Conservation (phyloP, 2,888 invertebrate species). For the Dichetophora obliterata region DNA sequence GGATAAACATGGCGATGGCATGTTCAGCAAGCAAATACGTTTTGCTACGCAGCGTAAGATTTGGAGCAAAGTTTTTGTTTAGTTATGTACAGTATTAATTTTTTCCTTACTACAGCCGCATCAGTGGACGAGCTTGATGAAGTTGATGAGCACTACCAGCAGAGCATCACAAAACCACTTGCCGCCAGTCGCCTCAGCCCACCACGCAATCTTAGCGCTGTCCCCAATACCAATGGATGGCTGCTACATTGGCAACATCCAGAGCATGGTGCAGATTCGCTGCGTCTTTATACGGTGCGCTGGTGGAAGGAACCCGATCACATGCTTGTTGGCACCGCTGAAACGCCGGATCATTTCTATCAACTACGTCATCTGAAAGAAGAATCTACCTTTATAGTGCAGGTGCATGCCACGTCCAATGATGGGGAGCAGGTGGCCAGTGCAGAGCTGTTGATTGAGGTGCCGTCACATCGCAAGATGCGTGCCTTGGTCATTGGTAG, state of each 20-base stretch:
- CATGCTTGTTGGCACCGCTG: constrained; percentile 76
- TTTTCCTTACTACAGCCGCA: constrained; percentile 45
- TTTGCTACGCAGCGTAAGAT: constrained; percentile 77
- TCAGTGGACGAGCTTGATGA: constrained; percentile 52
- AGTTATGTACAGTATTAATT: background rate
- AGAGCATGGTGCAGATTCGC: constrained; percentile 72
- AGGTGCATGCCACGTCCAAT: constrained; percentile 77
- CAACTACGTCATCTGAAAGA: constrained; percentile 80
- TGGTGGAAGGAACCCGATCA: constrained; percentile 79
- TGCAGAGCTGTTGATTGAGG: constrained; percentile 75
- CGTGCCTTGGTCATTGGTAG: constrained; percentile 80
- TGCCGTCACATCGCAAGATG: constrained; percentile 80
- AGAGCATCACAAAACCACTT: constrained; percentile 41
- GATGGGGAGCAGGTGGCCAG: constrained; percentile 76
- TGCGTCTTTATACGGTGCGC: constrained; percentile 77
- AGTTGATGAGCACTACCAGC: constrained; percentile 71
- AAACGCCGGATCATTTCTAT: constrained; percentile 79
- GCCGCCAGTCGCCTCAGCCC: constrained; percentile 59
- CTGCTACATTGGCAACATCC: constrained; percentile 82
- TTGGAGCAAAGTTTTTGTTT: no score
- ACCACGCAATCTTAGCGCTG: constrained; percentile 79
- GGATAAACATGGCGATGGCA: constrained; percentile 88
- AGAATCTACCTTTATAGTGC: constrained; percentile 80
- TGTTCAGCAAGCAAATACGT: constrained; percentile 87
- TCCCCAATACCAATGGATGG: constrained; percentile 81